These are phyloP conservation scores for Patella caerulea DNA, from an alignment of 2,888 invertebrate species.

Conservation along the genomic window DNA sequence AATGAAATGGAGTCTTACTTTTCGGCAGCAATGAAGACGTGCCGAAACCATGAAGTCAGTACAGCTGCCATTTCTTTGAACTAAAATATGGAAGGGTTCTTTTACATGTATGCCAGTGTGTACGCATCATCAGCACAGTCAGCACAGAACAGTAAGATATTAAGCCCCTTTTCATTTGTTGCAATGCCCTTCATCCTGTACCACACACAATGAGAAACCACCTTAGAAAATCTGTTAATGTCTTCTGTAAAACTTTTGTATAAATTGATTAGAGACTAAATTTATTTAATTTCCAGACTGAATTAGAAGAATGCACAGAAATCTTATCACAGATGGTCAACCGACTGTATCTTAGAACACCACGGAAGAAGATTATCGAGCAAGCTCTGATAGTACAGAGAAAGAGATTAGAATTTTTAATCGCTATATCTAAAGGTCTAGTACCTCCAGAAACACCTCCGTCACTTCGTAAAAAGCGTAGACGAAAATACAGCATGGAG, in stretches of 20 bases:
- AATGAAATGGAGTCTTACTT: no score
- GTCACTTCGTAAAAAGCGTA: slow-evolving; percentile 72
- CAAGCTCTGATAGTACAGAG: slow-evolving; percentile 77
- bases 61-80: not conserved
- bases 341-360: slow-evolving; percentile 77
- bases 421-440: slow-evolving; percentile 76
- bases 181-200: not conserved
- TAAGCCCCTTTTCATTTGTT: no score
- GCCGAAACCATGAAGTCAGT: no score
- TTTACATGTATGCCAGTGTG: no score
- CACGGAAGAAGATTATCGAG: slow-evolving; percentile 77
- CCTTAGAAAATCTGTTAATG: no score
- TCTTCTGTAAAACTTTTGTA: no score
- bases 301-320: slow-evolving; percentile 79
- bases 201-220: no score
- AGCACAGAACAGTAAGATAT: no score
- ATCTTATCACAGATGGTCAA: slow-evolving; percentile 79
- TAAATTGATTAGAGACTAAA: not conserved
- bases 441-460: slow-evolving; percentile 77
- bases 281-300: slow-evolving; percentile 74
- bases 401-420: slow-evolving; percentile 78
- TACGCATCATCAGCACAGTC: no score
- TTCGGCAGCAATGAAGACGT: no score
- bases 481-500: slow-evolving; percentile 65
- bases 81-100: not conserved